Percentiles rank a stretch among this genome's conserved stretches.
Conservation (phyloP, 2,888 invertebrate species). For the Acrobasis repandana region DNA sequence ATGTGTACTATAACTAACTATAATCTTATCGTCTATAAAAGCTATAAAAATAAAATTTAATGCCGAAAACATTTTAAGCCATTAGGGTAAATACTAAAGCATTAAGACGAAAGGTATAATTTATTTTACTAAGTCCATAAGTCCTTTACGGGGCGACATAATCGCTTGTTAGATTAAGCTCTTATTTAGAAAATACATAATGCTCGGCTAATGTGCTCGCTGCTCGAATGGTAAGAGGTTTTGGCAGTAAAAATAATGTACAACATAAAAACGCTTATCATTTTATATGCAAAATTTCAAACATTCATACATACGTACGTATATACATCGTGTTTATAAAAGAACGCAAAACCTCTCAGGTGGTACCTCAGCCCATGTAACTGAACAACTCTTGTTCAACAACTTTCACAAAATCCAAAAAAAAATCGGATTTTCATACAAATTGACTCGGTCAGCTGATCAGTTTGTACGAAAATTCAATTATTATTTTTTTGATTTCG, state of each 20-base stretch:
- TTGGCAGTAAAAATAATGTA: not conserved
- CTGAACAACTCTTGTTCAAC: no score
- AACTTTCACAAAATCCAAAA: no score
- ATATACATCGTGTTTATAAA: no score
- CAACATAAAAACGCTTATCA: not conserved
- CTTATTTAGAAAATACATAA: not conserved
- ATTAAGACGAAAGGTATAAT: not conserved
- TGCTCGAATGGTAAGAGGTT: not conserved
- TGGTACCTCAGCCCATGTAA: no score
- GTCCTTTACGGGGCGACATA: conserved; percentile 1
- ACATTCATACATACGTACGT: no score
- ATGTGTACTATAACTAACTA: no score
- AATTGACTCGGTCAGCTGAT: no score
- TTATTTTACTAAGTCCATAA: conserved; percentile 2
- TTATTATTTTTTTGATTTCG: no score
- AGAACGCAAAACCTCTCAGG: no score
- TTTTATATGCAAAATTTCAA: no score
- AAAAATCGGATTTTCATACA: no score
- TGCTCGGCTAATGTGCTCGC: not conserved
- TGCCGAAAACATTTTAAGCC: not conserved
- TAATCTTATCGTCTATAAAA: not conserved
- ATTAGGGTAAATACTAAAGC: not conserved
- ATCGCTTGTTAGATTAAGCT: conserved; percentile 2
- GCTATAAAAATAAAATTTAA: not conserved
- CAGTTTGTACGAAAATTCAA: no score